Evolutionary conservation across 2,113 vertebrate species (phyloP).

Genomic region (Chunga burmeisteri): DNA sequence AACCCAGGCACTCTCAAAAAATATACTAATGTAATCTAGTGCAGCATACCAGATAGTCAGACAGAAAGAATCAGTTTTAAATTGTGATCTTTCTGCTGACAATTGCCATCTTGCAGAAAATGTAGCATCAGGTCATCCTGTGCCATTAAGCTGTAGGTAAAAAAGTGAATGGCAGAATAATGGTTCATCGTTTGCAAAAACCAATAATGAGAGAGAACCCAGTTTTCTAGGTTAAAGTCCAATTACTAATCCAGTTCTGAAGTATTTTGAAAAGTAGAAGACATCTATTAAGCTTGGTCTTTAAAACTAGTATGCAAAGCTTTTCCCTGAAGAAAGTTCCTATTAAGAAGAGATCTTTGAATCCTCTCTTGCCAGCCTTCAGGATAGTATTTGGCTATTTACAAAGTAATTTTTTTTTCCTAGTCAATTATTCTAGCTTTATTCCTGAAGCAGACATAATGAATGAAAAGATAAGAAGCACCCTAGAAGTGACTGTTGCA

Average conservation of each 20-base stretch:
- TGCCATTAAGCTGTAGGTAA: background rate
- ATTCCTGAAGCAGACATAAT: background rate
- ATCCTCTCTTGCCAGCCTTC: background rate
- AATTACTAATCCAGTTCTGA: background rate
- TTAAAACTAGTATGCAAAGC: background rate
- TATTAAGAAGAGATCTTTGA: background rate
- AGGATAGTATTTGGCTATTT: background rate
- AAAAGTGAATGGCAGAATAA: constrained; percentile 2
- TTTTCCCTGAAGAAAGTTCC: background rate
- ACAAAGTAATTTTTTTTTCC: background rate
- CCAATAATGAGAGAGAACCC: background rate
- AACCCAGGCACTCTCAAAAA: background rate
- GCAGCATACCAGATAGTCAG: background rate
- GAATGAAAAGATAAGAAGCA: background rate
- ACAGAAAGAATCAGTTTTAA: background rate
- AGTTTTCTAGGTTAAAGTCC: background rate
- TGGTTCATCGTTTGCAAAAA: background rate
- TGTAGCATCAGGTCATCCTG: background rate
- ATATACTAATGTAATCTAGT: background rate
- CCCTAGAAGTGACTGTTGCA: background rate
- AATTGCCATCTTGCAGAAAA: background rate
- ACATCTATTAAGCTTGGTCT: background rate
- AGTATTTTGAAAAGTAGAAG: background rate
- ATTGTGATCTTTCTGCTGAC: background rate
- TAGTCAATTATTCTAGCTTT: background rate